These are phyloP conservation scores for Conops quadrifasciatus DNA, from an alignment of 2,888 invertebrate genomes.

Conservation along the genomic window DNA sequence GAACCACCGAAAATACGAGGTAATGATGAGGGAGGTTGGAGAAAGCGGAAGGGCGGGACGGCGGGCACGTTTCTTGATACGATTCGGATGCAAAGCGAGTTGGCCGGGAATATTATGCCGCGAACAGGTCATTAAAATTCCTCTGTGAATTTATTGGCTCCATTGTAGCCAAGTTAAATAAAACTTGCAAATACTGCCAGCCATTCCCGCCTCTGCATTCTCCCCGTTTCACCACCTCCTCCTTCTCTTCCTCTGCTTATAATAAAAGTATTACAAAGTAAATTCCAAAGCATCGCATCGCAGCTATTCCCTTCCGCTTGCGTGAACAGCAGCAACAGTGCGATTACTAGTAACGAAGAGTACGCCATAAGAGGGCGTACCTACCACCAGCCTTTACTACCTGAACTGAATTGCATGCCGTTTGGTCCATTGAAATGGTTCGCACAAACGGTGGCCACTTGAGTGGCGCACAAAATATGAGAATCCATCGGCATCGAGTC, in stretches of 20 bases:
- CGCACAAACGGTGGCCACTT: constrained; percentile 13
- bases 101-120: no score
- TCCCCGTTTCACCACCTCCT: background rate
- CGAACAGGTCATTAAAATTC: constrained; percentile 13
- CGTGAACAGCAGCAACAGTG: background rate
- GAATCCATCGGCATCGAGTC: background rate
- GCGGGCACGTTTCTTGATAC: no score
- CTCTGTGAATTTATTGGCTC: constrained; percentile 21
- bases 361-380: no score
- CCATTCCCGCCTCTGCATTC: background rate
- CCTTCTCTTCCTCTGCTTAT: background rate
- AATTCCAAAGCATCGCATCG: constrained; percentile 26
- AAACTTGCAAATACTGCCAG: constrained; percentile 31
- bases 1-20: no score
- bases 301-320: background rate
- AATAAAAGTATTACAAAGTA: constrained; percentile 11
- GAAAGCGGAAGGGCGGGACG: no score
- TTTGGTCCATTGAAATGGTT: background rate
- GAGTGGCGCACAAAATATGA: constrained; percentile 15
- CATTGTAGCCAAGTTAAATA: constrained; percentile 45
- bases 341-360: no score
- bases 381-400: no score
- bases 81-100: no score
- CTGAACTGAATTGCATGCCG: constrained; percentile 1
- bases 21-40: no score